A percentile compares a stretch with the other conserved stretches of the same genome.
Evolutionary conservation across 92 coral and sea anemone species (phyloP).

Genomic region (Epizoanthus rinbou): DNA sequence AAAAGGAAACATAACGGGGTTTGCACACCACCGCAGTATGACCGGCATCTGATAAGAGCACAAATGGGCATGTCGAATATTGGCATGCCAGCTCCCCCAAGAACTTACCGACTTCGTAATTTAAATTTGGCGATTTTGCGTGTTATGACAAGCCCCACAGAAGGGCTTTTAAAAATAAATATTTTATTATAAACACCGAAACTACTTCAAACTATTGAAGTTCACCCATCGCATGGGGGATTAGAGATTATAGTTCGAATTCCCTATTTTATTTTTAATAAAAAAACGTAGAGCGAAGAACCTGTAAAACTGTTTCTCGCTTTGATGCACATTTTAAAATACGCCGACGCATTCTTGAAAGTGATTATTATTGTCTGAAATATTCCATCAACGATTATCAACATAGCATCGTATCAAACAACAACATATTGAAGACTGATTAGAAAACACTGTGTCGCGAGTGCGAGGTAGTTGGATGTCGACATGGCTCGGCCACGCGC

Average conservation of each 20-base stretch:
- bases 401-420: background rate
- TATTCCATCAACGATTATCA: background rate
- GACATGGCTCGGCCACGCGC: no score
- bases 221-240: background rate
- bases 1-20: background rate
- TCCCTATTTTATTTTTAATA: background rate
- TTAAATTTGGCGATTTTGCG: background rate
- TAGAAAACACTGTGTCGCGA: no score
- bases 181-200: background rate
- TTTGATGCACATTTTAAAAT: background rate
- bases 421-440: background rate
- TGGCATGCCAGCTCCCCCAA: background rate
- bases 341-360: background rate
- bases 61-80: no score
- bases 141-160: background rate
- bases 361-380: slow-evolving; percentile 5
- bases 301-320: background rate
- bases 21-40: background rate
- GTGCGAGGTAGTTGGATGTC: background rate
- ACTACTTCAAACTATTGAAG: background rate
- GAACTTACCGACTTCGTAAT: background rate
- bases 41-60: background rate
- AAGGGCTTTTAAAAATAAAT: background rate
- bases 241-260: background rate
- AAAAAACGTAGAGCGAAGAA: background rate